Conservation (phyloP, 1,140 invertebrate species). For the Cherax destructor region DNA sequence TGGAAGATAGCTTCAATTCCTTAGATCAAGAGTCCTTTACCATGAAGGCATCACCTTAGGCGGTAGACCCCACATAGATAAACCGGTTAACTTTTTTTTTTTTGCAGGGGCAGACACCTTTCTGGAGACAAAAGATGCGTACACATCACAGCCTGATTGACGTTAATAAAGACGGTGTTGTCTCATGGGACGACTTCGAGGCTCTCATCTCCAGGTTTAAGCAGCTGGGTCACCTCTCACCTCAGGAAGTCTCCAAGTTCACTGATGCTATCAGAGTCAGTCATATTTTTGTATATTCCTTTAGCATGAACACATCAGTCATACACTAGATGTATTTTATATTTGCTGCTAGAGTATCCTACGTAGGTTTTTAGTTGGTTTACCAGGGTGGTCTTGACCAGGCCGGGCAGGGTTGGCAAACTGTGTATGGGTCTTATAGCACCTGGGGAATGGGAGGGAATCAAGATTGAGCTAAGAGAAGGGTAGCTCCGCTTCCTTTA, state of each 20-base stretch:
- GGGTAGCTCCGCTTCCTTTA: no score
- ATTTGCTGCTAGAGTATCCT: no score
- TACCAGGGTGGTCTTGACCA: no score
- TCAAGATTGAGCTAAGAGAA: no score
- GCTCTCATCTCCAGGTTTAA: slow-evolving; percentile 84
- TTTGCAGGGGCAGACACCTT: slow-evolving; percentile 84
- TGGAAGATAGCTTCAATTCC: no score
- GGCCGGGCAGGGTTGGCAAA: no score
- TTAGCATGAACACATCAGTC: no score
- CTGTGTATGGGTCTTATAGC: no score
- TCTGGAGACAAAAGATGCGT: slow-evolving; percentile 93
- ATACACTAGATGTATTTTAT: no score
- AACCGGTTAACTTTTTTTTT: background rate
- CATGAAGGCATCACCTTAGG: background rate
- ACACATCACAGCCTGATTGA: slow-evolving; percentile 78
- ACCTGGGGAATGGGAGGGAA: no score
- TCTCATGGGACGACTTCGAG: slow-evolving; percentile 87
- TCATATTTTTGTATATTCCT: no score
- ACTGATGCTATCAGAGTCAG: slow-evolving; percentile 81
- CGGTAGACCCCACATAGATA: background rate
- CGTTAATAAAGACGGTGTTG: slow-evolving; percentile 88
- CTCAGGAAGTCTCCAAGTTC: slow-evolving; percentile 81
- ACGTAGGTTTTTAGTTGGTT: no score
- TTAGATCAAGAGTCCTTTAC: background rate
- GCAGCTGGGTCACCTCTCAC: slow-evolving; percentile 82